phyloP scores from a whole-genome alignment of 2,888 invertebrate species.

The Zonitis immaculata region DNA sequence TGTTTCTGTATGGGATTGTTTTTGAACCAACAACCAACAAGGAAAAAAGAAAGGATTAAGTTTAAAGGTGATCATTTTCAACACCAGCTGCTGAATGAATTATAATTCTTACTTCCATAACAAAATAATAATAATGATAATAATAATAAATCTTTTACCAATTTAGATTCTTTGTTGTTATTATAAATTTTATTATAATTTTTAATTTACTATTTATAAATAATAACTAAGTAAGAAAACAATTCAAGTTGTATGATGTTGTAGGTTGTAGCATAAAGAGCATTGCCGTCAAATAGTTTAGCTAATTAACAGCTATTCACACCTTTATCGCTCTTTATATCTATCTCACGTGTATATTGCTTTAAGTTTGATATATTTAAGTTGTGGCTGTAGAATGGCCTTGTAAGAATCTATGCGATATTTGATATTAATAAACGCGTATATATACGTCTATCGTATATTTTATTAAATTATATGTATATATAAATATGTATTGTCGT shows the following conservation, averaged over 20 bases:
- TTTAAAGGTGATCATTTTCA: background rate
- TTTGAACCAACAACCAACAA: background rate
- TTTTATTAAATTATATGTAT: too few relatives aligned
- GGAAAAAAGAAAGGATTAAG: background rate
- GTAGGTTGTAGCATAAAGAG: slow-evolving; percentile 6
- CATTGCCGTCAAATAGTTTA: slow-evolving; percentile 16
- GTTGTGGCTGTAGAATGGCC: slow-evolving; percentile 13
- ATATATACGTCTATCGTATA: too few relatives aligned
- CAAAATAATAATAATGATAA: too few relatives aligned
- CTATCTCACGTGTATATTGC: slow-evolving; percentile 19
- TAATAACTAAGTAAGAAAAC: background rate
- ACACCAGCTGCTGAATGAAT: background rate
- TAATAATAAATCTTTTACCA: too few relatives aligned
- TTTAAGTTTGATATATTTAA: slow-evolving; percentile 14
- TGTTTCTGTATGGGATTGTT: background rate
- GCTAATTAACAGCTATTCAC: slow-evolving; percentile 21
- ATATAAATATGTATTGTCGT: too few relatives aligned
- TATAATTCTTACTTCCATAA: background rate
- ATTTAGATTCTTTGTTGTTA: background rate
- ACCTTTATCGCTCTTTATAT: slow-evolving; percentile 20
- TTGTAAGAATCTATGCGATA: slow-evolving; percentile 13
- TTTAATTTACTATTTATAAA: too few relatives aligned
- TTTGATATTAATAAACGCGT: background rate
- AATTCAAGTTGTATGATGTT: background rate
- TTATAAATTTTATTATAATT: too few relatives aligned